These are phyloP conservation scores for Lacanobia oleracea DNA, from an alignment of 2,888 invertebrate species.

Conservation along the genomic window DNA sequence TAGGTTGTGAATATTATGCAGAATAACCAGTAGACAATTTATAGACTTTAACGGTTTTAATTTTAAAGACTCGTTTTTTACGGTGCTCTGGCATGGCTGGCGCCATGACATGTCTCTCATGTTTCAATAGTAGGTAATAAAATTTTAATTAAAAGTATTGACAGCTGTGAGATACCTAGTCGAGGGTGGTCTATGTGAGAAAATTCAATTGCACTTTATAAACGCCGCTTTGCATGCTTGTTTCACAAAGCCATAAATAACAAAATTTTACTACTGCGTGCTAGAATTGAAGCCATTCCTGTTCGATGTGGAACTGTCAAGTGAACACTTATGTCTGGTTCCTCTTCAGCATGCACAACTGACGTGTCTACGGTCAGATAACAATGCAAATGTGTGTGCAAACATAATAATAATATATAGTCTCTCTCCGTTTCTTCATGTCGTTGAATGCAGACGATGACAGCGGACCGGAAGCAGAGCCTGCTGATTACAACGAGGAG, in stretches of 20 bases:
- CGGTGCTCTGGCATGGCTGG: slow-evolving; percentile 14
- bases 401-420: slow-evolving; percentile 91
- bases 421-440: slow-evolving; percentile 91
- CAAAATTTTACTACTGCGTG: background rate
- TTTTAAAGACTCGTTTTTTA: slow-evolving; percentile 47
- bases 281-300: background rate
- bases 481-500: slow-evolving; percentile 89
- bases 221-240: background rate
- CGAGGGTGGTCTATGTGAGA: background rate
- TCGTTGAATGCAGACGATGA: slow-evolving; percentile 95
- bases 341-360: background rate
- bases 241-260: background rate
- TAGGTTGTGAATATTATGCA: slow-evolving; percentile 34
- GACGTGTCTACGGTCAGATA: slow-evolving; percentile 33
- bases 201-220: slow-evolving; percentile 1
- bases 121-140: slow-evolving; percentile 8
- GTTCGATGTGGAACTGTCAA: background rate
- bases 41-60: slow-evolving; percentile 54
- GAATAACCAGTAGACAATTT: slow-evolving; percentile 45
- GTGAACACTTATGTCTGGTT: background rate
- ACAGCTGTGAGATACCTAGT: background rate
- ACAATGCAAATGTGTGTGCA: slow-evolving; percentile 83
- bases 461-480: slow-evolving; percentile 86
- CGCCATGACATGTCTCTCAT: slow-evolving; percentile 12
- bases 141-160: slow-evolving; percentile 3